A percentile compares a stretch with the other conserved stretches of the same genome.
phyloP scores from a whole-genome alignment of 2,888 invertebrate genomes.

The Drosophila robusta region DNA sequence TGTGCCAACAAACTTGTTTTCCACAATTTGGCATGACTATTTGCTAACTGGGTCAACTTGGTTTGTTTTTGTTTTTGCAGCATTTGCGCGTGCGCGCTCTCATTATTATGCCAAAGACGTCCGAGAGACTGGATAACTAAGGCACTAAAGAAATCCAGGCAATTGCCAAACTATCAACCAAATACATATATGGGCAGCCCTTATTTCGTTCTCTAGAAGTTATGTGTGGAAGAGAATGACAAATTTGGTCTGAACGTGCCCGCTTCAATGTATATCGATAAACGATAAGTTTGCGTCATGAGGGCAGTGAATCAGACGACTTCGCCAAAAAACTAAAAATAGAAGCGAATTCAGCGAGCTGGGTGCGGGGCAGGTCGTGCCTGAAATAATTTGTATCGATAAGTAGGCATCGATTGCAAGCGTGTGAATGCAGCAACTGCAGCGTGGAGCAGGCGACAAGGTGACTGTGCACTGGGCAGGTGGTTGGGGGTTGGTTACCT shows the following conservation, averaged over 20 bases:
- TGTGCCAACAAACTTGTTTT: conserved; percentile 64
- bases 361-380: conserved; percentile 17
- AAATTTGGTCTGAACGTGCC: not conserved
- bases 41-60: conserved; percentile 74
- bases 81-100: conserved; percentile 46
- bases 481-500: conserved; percentile 17
- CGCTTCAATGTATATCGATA: conserved; percentile 1
- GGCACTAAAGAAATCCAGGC: not conserved
- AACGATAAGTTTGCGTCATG: conserved; percentile 3
- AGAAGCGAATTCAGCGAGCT: not conserved
- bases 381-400: not conserved
- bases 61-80: conserved; percentile 33
- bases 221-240: not conserved
- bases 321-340: not conserved
- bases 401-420: conserved; percentile 1
- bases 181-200: too few relatives aligned
- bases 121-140: conserved; percentile 2
- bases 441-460: conserved; percentile 23
- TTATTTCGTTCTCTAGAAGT: too few relatives aligned
- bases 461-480: conserved; percentile 15
- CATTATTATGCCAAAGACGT: conserved; percentile 24
- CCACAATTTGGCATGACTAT: conserved; percentile 64
- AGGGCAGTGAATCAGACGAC: conserved; percentile 10
- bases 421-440: conserved; percentile 20
- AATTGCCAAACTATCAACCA: not conserved